These are phyloP conservation scores for Parambassis ranga DNA, from an alignment of 2,797 vertebrate species.

Conservation along the genomic window DNA sequence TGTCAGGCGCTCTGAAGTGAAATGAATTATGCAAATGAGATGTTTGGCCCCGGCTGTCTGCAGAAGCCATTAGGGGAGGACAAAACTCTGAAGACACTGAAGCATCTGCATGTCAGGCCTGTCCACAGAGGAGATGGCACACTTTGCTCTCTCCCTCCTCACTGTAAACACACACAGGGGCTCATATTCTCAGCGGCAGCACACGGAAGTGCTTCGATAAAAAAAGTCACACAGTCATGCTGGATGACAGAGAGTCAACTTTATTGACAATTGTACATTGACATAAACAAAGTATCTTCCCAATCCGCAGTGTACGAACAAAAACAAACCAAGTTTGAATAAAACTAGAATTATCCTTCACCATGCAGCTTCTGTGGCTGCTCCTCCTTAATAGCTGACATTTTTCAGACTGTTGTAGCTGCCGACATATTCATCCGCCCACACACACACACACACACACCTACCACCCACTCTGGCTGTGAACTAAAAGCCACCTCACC, in stretches of 20 bases:
- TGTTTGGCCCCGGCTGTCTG: slow-evolving; percentile 43
- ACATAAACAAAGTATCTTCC: too few relatives aligned
- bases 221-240: too few relatives aligned
- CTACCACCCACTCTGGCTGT: not conserved
- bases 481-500: not conserved
- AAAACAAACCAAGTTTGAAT: too few relatives aligned
- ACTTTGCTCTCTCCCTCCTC: not conserved
- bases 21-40: slow-evolving; percentile 57
- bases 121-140: slow-evolving; percentile 7
- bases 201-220: too few relatives aligned
- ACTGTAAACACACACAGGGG: not conserved
- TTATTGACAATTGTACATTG: too few relatives aligned
- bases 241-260: too few relatives aligned
- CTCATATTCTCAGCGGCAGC: not conserved
- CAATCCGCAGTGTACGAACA: too few relatives aligned
- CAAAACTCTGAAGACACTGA: slow-evolving; percentile 39
- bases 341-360: not conserved
- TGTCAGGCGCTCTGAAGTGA: slow-evolving; percentile 46
- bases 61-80: slow-evolving; percentile 44
- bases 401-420: slow-evolving; percentile 5
- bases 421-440: not conserved
- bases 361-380: not conserved
- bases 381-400: not conserved
- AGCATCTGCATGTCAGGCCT: slow-evolving; percentile 46
- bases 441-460: not conserved